phyloP scores from a whole-genome alignment of 2,797 vertebrate genomes.

The Alauda arvensis region DNA sequence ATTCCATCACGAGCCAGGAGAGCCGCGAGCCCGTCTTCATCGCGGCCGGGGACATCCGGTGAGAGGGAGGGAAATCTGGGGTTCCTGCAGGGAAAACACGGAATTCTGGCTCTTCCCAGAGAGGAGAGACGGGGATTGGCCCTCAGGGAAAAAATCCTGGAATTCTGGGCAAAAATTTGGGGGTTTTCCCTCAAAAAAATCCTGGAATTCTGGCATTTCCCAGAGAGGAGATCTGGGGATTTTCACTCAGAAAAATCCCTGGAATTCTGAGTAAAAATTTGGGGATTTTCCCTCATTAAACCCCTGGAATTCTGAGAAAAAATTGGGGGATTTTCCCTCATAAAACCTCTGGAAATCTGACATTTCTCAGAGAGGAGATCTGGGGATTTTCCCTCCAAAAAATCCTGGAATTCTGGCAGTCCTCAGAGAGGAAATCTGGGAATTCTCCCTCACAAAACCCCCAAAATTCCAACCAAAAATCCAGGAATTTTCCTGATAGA shows the following conservation, averaged over 20 bases:
- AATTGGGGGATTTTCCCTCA: no score
- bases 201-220: accelerated
- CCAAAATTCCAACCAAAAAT: no score
- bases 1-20: constrained; percentile 96
- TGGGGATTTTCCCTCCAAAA: not conserved
- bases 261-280: not conserved
- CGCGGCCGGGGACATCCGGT: constrained; percentile 94
- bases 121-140: accelerated
- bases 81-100: accelerated
- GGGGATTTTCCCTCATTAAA: not conserved
- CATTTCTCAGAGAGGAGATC: no score
- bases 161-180: no score
- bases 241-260: accelerated
- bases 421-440: accelerated
- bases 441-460: not conserved
- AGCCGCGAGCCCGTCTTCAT: constrained; percentile 95
- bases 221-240: accelerated
- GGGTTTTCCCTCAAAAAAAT: accelerated
- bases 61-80: accelerated
- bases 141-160: no score
- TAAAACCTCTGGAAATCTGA: no score
- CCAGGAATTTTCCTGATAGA: no score
- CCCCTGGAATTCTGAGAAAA: not conserved
- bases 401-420: not conserved
- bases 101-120: accelerated